Evolutionary conservation across 2,797 vertebrate genomes (phyloP), one percentile per base, ranked within the genome.

Genomic region (Psittacula derbiana): DNA sequence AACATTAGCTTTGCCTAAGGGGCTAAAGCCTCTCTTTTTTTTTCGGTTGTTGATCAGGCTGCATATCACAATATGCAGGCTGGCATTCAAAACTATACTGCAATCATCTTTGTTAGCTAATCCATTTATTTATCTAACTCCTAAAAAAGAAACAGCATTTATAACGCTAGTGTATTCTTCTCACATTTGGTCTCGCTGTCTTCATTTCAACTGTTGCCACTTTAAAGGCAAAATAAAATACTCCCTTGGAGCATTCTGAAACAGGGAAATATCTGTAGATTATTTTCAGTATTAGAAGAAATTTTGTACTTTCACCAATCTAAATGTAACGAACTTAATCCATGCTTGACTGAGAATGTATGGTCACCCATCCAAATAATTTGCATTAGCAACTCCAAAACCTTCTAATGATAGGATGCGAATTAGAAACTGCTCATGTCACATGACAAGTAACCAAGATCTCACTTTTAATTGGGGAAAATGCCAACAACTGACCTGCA

Each of bases 1-100:
- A 93, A 70, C 55, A 62, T 79, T 81, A 90, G 31, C 40, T 90
- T 66, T 86, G 90, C 85, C 91, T 74, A 73, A 64, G 87, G 84
- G 90, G 16, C 79, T 78, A 82, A 80, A 91, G 11, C 14, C 44
- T 91, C 11, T 53, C 8, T 23, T 15, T 24, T 6, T 6, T 11
- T 9, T 9, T 24, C 10, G 15, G 8, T 38, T 62, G 11, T 57
- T 80, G 23, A 24, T 8, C 2, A 36, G 80, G 41, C 33, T 90
- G 33, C 12, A 18, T 30, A 70, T 84, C 73, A 70, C 41, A 85
- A 33, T 60, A 28, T 8, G 21, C 52, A 73, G 31, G 33, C 18
- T 88, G 73, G n/a, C 44, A 84, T 85, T 57, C 90, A 78, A 93
- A 93, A 5, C 31, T 46, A 74, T 71, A 71, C 30, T 85, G 80